These are phyloP conservation scores for Arctopsyche grandis DNA, from an alignment of 1,140 invertebrate genomes.

Conservation along the genomic window DNA sequence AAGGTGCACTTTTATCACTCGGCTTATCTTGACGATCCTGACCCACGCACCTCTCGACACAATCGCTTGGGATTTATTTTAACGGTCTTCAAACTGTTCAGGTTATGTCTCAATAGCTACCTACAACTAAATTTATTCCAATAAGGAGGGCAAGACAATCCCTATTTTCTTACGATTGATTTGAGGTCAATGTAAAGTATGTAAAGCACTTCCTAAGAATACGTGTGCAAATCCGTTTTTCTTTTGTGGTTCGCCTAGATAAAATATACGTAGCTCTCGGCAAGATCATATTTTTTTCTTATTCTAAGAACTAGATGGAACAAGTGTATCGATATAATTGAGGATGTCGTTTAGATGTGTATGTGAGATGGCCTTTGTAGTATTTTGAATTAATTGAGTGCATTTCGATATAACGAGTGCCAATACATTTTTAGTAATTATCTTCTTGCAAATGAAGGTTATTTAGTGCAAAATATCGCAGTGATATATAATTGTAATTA, in stretches of 20 bases:
- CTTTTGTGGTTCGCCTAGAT: background rate
- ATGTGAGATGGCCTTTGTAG: background rate
- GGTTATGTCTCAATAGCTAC: too few species aligned
- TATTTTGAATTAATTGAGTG: background rate
- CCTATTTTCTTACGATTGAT: too few species aligned
- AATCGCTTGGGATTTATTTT: too few species aligned
- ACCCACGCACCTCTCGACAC: background rate
- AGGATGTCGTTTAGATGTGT: slow-evolving; percentile 18
- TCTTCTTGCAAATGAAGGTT: background rate
- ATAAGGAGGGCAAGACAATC: too few species aligned
- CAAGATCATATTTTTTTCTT: slow-evolving; percentile 4
- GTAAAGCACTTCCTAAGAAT: too few species aligned
- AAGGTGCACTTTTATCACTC: slow-evolving; percentile 13
- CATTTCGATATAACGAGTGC: background rate
- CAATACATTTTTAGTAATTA: slow-evolving; percentile 20
- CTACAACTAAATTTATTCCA: too few species aligned
- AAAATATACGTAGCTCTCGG: background rate
- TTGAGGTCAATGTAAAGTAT: background rate
- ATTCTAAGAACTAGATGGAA: background rate
- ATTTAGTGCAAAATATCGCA: too few species aligned
- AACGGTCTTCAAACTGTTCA: too few species aligned
- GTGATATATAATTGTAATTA: too few species aligned
- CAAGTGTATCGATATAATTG: slow-evolving; percentile 21
- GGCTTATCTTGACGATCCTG: background rate
- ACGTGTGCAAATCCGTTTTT: background rate